Evolutionary conservation across 2,113 vertebrate genomes (phyloP).

Genomic region (Callorhinus ursinus): DNA sequence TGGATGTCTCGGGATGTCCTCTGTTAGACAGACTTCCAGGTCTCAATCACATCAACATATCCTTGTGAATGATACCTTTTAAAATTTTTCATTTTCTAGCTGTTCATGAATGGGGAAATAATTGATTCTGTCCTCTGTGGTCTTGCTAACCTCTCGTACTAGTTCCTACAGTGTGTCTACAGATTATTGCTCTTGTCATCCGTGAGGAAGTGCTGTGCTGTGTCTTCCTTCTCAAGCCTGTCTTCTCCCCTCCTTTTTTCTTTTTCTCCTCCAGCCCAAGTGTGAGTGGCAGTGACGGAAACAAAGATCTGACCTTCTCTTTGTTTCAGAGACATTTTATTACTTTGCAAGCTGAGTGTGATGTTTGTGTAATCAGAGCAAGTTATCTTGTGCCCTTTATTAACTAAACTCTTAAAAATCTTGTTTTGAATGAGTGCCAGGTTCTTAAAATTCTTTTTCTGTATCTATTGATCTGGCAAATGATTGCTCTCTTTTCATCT

Average conservation of each 20-base stretch:
- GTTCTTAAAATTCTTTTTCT: neutral
- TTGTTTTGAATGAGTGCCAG: neutral
- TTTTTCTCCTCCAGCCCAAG: neutral
- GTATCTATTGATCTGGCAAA: neutral
- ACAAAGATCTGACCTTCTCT: neutral
- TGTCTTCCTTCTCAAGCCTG: neutral
- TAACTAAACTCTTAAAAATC: neutral
- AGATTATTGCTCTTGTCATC: neutral
- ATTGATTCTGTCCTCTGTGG: neutral
- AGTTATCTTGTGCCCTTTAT: neutral
- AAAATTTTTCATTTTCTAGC: neutral
- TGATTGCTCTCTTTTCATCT: neutral
- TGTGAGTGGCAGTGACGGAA: rapidly evolving
- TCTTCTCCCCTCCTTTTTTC: neutral
- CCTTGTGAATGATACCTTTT: neutral
- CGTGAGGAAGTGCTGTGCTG: neutral
- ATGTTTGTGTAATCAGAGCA: neutral
- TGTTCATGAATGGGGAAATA: neutral
- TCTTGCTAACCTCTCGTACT: neutral
- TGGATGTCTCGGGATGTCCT: neutral
- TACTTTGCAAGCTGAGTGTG: neutral
- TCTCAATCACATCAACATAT: neutral
- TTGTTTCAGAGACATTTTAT: neutral
- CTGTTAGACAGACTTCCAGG: neutral
- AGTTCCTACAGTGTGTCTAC: neutral